Evolutionary conservation across 2,113 vertebrate genomes (phyloP).

Genomic region (Spea multiplicata): DNA sequence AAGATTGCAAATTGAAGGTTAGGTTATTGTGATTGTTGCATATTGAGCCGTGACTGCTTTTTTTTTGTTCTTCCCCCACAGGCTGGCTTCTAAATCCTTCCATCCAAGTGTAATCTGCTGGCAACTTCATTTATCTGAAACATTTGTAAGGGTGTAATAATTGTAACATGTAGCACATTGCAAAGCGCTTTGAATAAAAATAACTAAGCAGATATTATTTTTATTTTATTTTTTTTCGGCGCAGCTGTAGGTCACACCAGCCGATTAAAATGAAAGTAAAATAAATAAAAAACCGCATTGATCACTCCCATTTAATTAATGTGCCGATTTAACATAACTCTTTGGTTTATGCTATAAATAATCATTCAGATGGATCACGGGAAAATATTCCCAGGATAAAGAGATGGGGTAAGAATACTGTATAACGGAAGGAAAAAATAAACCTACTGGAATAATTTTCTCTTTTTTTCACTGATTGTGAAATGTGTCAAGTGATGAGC

Average conservation of each 20-base stretch:
- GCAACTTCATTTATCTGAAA: constrained; percentile 13
- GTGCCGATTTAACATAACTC: neutral
- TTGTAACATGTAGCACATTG: constrained; percentile 10
- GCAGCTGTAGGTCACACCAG: constrained; percentile 15
- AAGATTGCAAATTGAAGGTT: constrained; percentile 8
- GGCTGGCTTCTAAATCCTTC: neutral
- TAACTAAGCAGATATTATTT: constrained; percentile 3
- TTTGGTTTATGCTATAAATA: neutral
- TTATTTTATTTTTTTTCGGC: constrained; percentile 12
- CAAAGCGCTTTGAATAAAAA: constrained; percentile 8
- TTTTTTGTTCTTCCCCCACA: neutral
- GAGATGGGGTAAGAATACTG: too few relatives aligned
- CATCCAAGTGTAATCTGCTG: constrained; percentile 24
- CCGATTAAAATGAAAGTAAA: too few relatives aligned
- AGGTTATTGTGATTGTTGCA: neutral
- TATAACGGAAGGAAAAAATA: too few relatives aligned
- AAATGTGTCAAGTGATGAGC: too few relatives aligned
- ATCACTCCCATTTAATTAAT: constrained; percentile 8
- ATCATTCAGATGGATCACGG: neutral
- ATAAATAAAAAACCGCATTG: too few relatives aligned
- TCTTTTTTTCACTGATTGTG: too few relatives aligned
- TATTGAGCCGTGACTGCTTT: neutral
- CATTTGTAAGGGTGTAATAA: constrained; percentile 20
- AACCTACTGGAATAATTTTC: too few relatives aligned
- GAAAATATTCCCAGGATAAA: too few relatives aligned